phyloP scores from a whole-genome alignment of 1,140 invertebrate genomes.

The Drosophila suzukii region DNA sequence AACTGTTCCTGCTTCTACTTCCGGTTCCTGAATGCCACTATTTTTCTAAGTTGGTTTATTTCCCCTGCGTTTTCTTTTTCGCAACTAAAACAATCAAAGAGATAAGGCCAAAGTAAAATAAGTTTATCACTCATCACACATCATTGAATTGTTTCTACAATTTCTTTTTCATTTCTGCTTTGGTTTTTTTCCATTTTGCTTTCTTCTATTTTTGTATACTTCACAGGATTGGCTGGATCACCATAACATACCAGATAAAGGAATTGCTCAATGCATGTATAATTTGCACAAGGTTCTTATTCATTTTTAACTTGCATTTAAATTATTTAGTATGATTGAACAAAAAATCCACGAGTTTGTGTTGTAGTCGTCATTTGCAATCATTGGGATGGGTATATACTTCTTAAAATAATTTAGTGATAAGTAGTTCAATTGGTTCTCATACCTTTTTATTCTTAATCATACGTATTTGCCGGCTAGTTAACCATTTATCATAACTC shows the following conservation, averaged over 20 bases:
- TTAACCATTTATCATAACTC: background rate
- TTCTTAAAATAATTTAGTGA: background rate
- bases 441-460: background rate
- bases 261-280: slow-evolving; percentile 84
- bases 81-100: slow-evolving; percentile 14
- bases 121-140: slow-evolving; percentile 64
- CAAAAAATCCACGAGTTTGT: slow-evolving; percentile 17
- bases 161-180: slow-evolving; percentile 32
- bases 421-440: background rate
- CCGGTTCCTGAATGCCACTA: slow-evolving; percentile 16
- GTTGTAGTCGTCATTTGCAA: slow-evolving; percentile 7
- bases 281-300: slow-evolving; percentile 84
- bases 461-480: background rate
- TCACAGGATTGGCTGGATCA: slow-evolving; percentile 84
- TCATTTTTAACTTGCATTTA: slow-evolving; percentile 56
- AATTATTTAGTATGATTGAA: slow-evolving; percentile 32
- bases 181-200: slow-evolving; percentile 53
- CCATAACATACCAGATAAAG: slow-evolving; percentile 83
- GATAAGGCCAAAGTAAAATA: slow-evolving; percentile 17
- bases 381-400: background rate
- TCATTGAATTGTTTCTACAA: slow-evolving; percentile 68
- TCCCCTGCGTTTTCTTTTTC: slow-evolving; percentile 5
- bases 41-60: slow-evolving; percentile 19
- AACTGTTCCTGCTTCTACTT: slow-evolving; percentile 9
- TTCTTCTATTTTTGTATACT: slow-evolving; percentile 63